These are phyloP conservation scores for Pelecanoides urinatrix DNA, from an alignment of 2,113 vertebrate species.

Conservation along the genomic window DNA sequence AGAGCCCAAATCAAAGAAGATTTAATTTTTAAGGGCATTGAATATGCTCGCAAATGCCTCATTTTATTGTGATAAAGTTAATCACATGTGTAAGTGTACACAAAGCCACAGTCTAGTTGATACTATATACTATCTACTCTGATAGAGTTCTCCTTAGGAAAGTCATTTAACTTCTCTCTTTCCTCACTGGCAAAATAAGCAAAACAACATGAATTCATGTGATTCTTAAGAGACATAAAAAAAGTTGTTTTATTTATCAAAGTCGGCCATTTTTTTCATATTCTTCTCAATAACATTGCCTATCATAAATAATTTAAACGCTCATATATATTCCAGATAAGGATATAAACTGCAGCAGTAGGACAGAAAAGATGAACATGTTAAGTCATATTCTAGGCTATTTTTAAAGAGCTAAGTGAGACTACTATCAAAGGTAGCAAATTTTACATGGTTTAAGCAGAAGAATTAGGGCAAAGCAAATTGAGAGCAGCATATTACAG, in stretches of 20 bases:
- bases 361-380: not conserved
- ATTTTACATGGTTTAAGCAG: not conserved
- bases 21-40: not conserved
- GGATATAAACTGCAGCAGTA: not conserved
- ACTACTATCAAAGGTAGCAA: not conserved
- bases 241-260: not conserved
- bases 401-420: not conserved
- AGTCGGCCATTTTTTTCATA: not conserved
- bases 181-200: not conserved
- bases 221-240: not conserved
- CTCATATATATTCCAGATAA: not conserved
- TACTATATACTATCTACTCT: not conserved
- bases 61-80: not conserved
- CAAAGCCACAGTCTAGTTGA: not conserved
- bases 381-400: not conserved
- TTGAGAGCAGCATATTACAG: not conserved
- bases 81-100: not conserved
- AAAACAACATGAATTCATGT: not conserved
- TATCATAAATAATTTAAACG: slow-evolving; percentile 37
- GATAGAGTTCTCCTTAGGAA: not conserved
- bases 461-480: slow-evolving; percentile 37
- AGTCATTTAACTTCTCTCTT: not conserved
- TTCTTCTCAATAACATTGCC: not conserved
- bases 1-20: not conserved
- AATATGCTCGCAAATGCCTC: not conserved